Evolutionary conservation across 1,140 invertebrate genomes (phyloP), one percentile per base, ranked within the genome.

Genomic region (Procambarus clarkii): DNA sequence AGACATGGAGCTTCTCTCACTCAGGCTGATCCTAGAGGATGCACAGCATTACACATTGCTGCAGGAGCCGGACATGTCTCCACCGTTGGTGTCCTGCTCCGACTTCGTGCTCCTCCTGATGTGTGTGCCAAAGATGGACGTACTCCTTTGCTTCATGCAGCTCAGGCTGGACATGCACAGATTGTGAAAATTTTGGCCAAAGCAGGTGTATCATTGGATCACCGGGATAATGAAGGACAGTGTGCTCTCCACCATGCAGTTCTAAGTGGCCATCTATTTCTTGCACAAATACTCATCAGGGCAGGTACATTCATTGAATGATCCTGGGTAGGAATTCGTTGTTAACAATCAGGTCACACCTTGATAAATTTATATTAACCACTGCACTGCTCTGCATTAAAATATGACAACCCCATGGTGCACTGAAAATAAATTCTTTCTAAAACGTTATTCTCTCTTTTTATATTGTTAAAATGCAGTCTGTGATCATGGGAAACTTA

Each of bases 191-290:
- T 85, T 46, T 50, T 91, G 48, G 89, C 89, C 21, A 86, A 91
- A 69, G 81, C 74, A 77, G 89, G 89, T 79, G 89, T 82, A 45
- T 91, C 89, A 2, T 60, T 91, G 44, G 82, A 91, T 64, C 89
- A 86, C 45, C 54, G 89, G 50, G 89, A 91, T 34, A 86, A 84
- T 15, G 89, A 91, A 50, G 89, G 89, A 5, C 89, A 91, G 54
- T 91, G 89, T 91, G 89, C 89, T n/a, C 74, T 91, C 44, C 89
- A 91, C 76, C 89, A 91, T 80, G 81, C 89, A 64, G 89, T 91
- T 0, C 45, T 91, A 15, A 71, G 77, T 69, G 89, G 89, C n/a
- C 89, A 91, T 44, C 82, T 91, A 9, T 91, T 50, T 54, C 77
- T 91, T 54, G 89, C 89, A n/a, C 89, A 91, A 46, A 91, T 85